Conservation (phyloP, 2,113 vertebrate species). For the Trogon melanurus region DNA sequence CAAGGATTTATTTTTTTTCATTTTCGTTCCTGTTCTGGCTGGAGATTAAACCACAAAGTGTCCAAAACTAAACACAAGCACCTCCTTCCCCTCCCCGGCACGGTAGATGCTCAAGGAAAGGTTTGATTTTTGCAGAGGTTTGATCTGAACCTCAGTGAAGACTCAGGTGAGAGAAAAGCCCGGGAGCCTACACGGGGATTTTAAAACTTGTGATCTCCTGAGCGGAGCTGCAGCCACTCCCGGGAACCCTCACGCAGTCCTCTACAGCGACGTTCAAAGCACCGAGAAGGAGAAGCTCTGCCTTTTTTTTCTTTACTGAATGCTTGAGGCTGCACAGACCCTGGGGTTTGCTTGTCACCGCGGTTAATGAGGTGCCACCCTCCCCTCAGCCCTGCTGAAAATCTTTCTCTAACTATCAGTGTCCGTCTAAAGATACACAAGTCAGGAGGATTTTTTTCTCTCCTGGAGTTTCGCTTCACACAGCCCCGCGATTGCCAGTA, state of each 20-base stretch:
- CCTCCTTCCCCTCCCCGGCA: background rate
- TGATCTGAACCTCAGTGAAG: background rate
- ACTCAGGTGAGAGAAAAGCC: background rate
- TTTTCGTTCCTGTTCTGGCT: slow-evolving; percentile 12
- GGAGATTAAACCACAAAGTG: background rate
- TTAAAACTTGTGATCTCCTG: background rate
- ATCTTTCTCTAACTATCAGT: background rate
- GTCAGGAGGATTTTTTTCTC: background rate
- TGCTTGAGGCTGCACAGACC: background rate
- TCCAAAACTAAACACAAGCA: background rate
- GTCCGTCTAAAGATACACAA: background rate
- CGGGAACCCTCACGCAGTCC: background rate
- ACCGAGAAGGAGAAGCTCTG: background rate
- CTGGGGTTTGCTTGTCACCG: background rate
- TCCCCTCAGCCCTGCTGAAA: background rate
- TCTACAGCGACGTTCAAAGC: background rate
- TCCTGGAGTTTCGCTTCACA: background rate
- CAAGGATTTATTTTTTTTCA: background rate
- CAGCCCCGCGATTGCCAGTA: background rate
- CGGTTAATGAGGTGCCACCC: background rate
- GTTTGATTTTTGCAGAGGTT: background rate
- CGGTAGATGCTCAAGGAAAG: rapidly evolving
- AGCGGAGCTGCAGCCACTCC: background rate
- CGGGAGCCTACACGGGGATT: background rate
- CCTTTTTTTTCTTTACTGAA: background rate